Percentiles rank a stretch among this genome's conserved stretches.
These are phyloP conservation scores for Drosophila pseudoobscura DNA, from an alignment of 1,140 invertebrate genomes.

Conservation along the genomic window DNA sequence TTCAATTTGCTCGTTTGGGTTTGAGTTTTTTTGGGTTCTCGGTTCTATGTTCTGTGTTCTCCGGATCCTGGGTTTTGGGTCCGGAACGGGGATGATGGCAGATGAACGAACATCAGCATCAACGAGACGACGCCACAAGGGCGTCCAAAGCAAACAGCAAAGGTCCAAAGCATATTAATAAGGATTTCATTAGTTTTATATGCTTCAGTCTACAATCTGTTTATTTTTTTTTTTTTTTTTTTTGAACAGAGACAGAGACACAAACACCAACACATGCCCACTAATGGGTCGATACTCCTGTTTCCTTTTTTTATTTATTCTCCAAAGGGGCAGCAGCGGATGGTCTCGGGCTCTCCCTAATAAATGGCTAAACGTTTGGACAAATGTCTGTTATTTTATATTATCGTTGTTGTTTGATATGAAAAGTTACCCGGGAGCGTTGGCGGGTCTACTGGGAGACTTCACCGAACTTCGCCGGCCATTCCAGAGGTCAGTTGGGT, in stretches of 20 bases:
- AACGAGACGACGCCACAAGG: constrained; percentile 52
- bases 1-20: constrained; percentile 68
- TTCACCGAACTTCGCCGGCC: constrained; percentile 11
- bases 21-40: constrained; percentile 11
- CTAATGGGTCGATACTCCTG: constrained; percentile 58
- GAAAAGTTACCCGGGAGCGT: constrained; percentile 47
- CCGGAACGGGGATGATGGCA: no score
- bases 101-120: neutral
- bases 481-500: constrained; percentile 29
- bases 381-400: constrained; percentile 74
- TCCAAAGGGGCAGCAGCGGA: neutral
- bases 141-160: constrained; percentile 60
- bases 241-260: constrained; percentile 1
- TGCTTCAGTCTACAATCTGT: constrained; percentile 43
- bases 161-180: constrained; percentile 81
- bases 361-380: constrained; percentile 76
- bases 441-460: constrained; percentile 37
- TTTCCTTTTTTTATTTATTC: constrained; percentile 28
- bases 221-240: constrained; percentile 9
- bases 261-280: constrained; percentile 25
- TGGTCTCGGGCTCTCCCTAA: constrained; percentile 35
- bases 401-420: constrained; percentile 74
- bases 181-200: constrained; percentile 83
- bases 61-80: no score
- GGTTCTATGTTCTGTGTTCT: no score